Conservation (phyloP, 2,797 vertebrate species). For the Silurus aristotelis region DNA sequence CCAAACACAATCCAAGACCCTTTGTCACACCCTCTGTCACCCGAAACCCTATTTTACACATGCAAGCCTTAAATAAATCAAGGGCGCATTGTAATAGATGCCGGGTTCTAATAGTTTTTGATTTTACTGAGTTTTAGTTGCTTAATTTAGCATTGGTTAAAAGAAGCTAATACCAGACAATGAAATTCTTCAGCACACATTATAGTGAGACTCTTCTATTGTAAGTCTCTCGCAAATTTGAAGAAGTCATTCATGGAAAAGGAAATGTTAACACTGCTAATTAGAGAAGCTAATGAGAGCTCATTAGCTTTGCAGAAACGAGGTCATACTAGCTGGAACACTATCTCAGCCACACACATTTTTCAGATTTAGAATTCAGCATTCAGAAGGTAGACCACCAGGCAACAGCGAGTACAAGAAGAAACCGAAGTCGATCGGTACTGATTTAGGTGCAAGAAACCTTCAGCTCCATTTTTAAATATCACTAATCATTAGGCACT, state of each 20-base stretch:
- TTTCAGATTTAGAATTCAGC: neutral
- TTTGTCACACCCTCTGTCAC: no score
- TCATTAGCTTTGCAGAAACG: neutral
- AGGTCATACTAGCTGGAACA: neutral
- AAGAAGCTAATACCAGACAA: slow-evolving; percentile 16
- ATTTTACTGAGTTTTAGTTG: slow-evolving; percentile 17
- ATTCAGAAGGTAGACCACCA: neutral
- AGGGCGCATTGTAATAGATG: neutral
- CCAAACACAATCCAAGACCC: no score
- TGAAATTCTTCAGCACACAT: neutral
- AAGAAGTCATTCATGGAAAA: neutral
- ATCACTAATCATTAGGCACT: neutral
- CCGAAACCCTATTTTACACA: neutral
- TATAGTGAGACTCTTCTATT: neutral
- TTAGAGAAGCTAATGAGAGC: neutral
- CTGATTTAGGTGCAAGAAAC: neutral
- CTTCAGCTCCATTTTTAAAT: neutral
- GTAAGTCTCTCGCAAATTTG: neutral
- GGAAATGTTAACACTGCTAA: neutral
- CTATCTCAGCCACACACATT: neutral
- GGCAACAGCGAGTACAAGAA: neutral
- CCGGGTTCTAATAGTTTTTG: neutral
- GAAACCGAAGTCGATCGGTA: neutral
- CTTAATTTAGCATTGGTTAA: slow-evolving; percentile 13
- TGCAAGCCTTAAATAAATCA: neutral